Base-by-base conservation (phyloP, 2,113 vertebrate species). In the Promerops cafer region DNA sequence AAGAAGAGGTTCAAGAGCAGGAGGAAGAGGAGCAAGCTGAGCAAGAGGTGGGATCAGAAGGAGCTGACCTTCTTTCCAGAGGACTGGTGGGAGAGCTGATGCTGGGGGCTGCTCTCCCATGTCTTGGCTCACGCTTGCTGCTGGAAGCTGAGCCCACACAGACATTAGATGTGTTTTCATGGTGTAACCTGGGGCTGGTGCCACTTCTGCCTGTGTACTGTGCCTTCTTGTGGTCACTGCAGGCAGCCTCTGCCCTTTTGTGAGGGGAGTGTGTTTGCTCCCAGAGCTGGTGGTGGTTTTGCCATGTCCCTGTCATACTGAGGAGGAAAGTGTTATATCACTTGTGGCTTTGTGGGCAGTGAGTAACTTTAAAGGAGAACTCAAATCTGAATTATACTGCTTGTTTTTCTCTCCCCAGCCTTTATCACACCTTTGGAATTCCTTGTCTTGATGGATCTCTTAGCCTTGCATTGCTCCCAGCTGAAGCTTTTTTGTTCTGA, bases 31-130 rank as follows among this genome's bases (percentile, higher is more conserved):
- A 98, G 31, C 96, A 94, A 52, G 96, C 92, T 1, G 92, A 97
- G 30, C 97, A 98, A 77, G 98, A 99, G 98, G 99, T 98, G 87
- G 83, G 94, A 30, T 60, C 33, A 42, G 44, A 50, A 94, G 42
- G 37, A 49, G 11, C 19, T 90, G 70, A 42, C 14, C 3, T 27
- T 8, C 3, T 54, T 37, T 52, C 5, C 2, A 5, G 4, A 19
- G 39, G 42, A 7, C 10, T 68, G n/a, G 7, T 50, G 65, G 83
- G 44, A 88, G 52, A 49, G 39, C 22, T 70, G 50, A 5, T 47
- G 40, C 31, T 39, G n/a, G 11, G 16, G 8, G 6, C 39, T 75
- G 33, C 18, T 50, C 6, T 53, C 16, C 22, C 40, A 24, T 50
- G 31, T 4, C 59, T 76, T 15, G 8, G 37, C 35, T 80, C 47